Evolutionary conservation across 2,888 invertebrate genomes (phyloP).

Genomic region (Nysson spinosus): DNA sequence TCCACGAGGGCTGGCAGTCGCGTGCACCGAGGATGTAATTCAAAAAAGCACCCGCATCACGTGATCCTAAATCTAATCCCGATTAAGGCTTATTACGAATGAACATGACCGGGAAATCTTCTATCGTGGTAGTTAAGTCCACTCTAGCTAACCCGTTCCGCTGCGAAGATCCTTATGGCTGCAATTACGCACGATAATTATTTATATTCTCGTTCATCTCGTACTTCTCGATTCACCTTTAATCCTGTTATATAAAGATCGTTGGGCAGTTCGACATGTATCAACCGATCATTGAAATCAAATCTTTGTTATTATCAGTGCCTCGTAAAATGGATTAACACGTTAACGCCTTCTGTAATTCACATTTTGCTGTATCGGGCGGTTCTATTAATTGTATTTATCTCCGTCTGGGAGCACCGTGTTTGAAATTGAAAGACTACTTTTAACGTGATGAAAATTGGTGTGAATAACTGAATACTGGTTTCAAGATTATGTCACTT

Average conservation of each 20-base stretch:
- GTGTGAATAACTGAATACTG: too few relatives aligned
- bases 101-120: slow-evolving; percentile 42
- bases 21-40: slow-evolving; percentile 54
- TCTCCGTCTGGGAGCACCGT: too few relatives aligned
- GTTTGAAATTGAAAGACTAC: too few relatives aligned
- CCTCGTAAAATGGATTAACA: too few relatives aligned
- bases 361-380: too few relatives aligned
- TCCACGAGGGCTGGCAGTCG: slow-evolving; percentile 20
- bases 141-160: slow-evolving; percentile 7
- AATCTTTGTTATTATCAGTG: slow-evolving; percentile 45
- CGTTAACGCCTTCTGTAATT: too few relatives aligned
- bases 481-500: too few relatives aligned
- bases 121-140: background rate
- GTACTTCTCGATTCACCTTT: background rate
- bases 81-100: slow-evolving; percentile 58
- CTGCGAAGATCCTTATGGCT: slow-evolving; percentile 39
- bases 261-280: slow-evolving; percentile 35
- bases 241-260: slow-evolving; percentile 1
- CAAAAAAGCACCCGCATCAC: slow-evolving; percentile 46
- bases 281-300: slow-evolving; percentile 30
- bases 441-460: too few relatives aligned
- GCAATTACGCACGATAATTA: slow-evolving; percentile 50
- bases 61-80: slow-evolving; percentile 53
- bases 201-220: slow-evolving; percentile 8
- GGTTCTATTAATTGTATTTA: too few relatives aligned